A percentile compares a stretch with the other conserved stretches of the same genome.
phyloP scores from a whole-genome alignment of 2,888 invertebrate species.

The Phlogophora meticulosa region DNA sequence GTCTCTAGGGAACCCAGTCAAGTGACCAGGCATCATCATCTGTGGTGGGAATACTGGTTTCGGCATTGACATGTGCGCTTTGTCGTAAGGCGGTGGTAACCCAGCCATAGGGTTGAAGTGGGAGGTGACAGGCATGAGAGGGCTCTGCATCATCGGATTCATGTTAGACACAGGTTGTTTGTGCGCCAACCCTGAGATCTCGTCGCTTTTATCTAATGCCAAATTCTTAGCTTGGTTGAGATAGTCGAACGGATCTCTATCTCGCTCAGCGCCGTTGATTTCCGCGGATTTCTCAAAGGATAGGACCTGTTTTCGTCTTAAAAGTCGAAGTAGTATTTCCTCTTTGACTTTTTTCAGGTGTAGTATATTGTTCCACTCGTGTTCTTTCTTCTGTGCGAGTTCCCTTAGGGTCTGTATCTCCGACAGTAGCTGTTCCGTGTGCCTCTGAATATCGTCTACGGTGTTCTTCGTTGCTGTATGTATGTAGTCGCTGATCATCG shows the following conservation, averaged over 20 bases:
- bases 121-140: conserved; percentile 81
- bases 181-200: conserved; percentile 85
- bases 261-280: conserved; percentile 81
- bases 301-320: conserved; percentile 93
- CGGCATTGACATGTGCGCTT: conserved; percentile 85
- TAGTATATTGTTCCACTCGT: conserved; percentile 96
- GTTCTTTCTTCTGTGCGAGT: conserved; percentile 95
- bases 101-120: conserved; percentile 86
- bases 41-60: conserved; percentile 86
- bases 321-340: conserved; percentile 94
- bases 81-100: conserved; percentile 87
- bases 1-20: conserved; percentile 85
- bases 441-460: conserved; percentile 91
- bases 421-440: conserved; percentile 92
- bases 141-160: conserved; percentile 81
- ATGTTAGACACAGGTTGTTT: conserved; percentile 82
- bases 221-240: conserved; percentile 85
- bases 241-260: conserved; percentile 84
- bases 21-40: conserved; percentile 84
- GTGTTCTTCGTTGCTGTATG: conserved; percentile 92
- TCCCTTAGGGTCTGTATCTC: conserved; percentile 94
- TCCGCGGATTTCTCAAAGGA: conserved; percentile 86
- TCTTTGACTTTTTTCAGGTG: conserved; percentile 96
- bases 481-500: conserved; percentile 92
- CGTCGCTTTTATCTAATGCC: conserved; percentile 88